Conservation (phyloP, 2,888 invertebrate genomes). For the Orthosia incerta region DNA sequence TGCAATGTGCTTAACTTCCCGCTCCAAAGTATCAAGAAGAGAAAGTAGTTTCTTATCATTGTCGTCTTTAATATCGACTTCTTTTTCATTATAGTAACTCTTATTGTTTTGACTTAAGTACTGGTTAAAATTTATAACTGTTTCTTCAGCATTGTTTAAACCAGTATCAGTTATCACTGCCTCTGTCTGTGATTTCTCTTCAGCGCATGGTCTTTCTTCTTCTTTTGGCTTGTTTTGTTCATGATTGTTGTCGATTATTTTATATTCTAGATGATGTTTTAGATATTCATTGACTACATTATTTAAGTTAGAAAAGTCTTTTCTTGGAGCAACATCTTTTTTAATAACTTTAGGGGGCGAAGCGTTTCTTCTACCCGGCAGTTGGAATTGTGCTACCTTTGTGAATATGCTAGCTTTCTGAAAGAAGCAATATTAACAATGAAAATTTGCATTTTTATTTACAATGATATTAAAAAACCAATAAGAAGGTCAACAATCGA, state of each 20-base stretch:
- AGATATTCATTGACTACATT: conserved; percentile 75
- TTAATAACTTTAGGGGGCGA: conserved; percentile 50
- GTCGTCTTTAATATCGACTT: conserved; percentile 66
- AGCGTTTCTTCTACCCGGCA: conserved; percentile 56
- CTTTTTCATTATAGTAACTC: conserved; percentile 25
- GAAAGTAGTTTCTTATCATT: conserved; percentile 75
- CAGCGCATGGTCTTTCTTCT: neutral
- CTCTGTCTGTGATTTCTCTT: conserved; percentile 13
- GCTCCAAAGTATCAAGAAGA: conserved; percentile 79
- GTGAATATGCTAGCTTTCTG: conserved; percentile 74
- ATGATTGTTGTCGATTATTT: conserved; percentile 11
- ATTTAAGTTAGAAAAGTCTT: conserved; percentile 75
- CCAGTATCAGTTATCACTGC: conserved; percentile 57
- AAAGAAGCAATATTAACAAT: conserved; percentile 35
- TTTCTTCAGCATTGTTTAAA: conserved; percentile 68
- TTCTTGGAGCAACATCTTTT: conserved; percentile 75
- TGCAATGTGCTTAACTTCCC: conserved; percentile 78
- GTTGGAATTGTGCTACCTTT: conserved; percentile 67
- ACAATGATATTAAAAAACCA: neutral
- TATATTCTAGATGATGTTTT: conserved; percentile 46
- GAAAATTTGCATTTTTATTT: neutral
- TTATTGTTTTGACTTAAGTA: conserved; percentile 54
- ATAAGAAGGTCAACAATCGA: neutral
- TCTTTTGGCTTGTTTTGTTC: conserved; percentile 13
- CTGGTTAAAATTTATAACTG: conserved; percentile 65